Evolutionary conservation across 2,797 vertebrate species (phyloP), one percentile per base, ranked within the genome.

Genomic region (Alosa sapidissima): DNA sequence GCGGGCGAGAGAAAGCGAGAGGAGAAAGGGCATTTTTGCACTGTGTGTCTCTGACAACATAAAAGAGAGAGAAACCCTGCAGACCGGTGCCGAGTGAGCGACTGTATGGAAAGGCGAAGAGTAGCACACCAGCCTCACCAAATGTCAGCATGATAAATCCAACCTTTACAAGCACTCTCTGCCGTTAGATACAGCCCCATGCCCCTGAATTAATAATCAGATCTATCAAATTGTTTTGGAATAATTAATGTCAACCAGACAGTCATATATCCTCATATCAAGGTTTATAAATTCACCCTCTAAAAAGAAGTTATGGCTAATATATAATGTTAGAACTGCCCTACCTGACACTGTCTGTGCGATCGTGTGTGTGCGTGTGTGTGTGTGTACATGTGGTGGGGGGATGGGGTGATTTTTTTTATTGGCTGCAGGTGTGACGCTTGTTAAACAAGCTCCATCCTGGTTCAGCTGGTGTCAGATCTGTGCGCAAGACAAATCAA

Each of bases 121-220:
- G 86, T 82, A 81, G 87, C 91, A 90, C 83, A 89, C 51, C 88
- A 90, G 88, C 92, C 41, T 92, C 92, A 89, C 92, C 92, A 95
- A 95, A 95, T 95, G 95, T 94, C 95, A 96, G 92, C 93, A 94
- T 95, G 94, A 95, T 95, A 94, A 96, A 96, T 95, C 93, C 94
- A 94, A 94, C 93, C 94, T 95, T 96, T 94, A 93, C 95, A 94
- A 94, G 93, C 92, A 88, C 91, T 90, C 91, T 91, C 90, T 91
- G 92, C 91, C 93, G 91, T 90, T 89, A 91, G 91, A 78, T 21
- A 47, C 89, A 84, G 89, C 91, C 90, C 90, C 24, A 87, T 94
- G 92, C 92, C 91, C 91, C 90, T 91, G 92, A 94, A 95, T 95
- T 94, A 94, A 94, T 94, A 93, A 94, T 96, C 92, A 93, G 91